Base-by-base conservation (phyloP, 2,888 invertebrate species). In the Caenorhabditis wallacei region DNA sequence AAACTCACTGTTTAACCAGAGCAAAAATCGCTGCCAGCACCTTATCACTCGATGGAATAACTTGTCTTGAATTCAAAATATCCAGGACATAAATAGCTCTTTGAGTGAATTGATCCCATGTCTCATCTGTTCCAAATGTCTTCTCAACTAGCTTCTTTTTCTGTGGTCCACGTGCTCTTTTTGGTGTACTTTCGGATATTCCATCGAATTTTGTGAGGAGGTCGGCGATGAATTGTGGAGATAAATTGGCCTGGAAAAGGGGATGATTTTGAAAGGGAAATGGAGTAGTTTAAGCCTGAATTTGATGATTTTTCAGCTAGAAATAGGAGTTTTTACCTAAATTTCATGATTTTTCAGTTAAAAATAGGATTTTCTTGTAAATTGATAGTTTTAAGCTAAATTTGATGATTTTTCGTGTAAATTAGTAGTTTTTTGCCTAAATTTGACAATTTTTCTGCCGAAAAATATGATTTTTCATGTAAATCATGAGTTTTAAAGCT, bases 11-110 rank as follows among this genome's bases (percentile, higher is more conserved):
- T 68, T 88, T 88, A n/a, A 89, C 79, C 26, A 89, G 40, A 3
- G 72, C 82, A 59, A 90, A 89, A 0, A 89, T 76, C 10, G 69
- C 46, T 0, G 69, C 59, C 37, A 90, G 78, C 10, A 89, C 46
- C n/a, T 83, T 82, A 2, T 81, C 64, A 35, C 80, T 83, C 4
- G 84, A 81, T 4, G 71, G 74, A 30, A 85, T 51, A 16, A 68
- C 53, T 22, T 57, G 51, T 7, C 80, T 51, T 8, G 84, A 74
- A 51, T 79, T 72, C 10, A 90, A 61, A 20, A 84, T 24, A 69
- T 90, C 90, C 53, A 90, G 56, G n/a, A 84, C 87, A 37, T 87
- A 88, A 1, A 69, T 18, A 1, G 85, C 59, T 1, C 90, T 82
- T 0, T 51, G 53, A 51, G 81, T 82, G 74, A 68, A 86, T 13